Conservation (phyloP, 2,797 vertebrate genomes). For the Gymnothorax reevesii region DNA sequence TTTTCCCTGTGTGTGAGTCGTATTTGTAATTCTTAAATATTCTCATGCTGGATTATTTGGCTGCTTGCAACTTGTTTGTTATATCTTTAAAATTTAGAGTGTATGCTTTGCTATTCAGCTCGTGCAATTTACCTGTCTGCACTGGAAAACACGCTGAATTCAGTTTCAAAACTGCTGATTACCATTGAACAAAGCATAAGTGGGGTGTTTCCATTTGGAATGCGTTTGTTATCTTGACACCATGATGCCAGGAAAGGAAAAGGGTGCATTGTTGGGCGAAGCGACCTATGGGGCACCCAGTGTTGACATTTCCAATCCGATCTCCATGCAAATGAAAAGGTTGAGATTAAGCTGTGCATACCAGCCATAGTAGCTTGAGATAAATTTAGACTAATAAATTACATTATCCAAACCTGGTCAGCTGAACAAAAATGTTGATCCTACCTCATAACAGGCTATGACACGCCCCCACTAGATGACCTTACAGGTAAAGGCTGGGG, state of each 20-base stretch:
- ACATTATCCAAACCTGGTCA: constrained; percentile 37
- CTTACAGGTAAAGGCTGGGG: neutral
- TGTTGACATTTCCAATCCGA: constrained; percentile 47
- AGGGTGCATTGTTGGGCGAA: neutral
- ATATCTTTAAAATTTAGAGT: neutral
- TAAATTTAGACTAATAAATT: constrained; percentile 35
- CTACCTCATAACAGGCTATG: constrained; percentile 33
- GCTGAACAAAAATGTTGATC: constrained; percentile 27
- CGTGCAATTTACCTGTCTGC: neutral
- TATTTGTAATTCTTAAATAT: neutral
- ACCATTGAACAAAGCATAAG: neutral
- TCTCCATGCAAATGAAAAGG: constrained; percentile 39
- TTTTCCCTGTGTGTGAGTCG: too few species aligned
- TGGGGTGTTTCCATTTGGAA: constrained; percentile 11
- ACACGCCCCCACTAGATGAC: neutral
- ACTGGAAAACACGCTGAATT: neutral
- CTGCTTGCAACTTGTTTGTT: neutral
- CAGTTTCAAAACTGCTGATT: too few species aligned
- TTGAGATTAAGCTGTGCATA: constrained; percentile 47
- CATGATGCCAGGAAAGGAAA: constrained; percentile 9
- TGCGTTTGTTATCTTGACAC: constrained; percentile 23
- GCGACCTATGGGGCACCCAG: constrained; percentile 6
- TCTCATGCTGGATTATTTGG: neutral
- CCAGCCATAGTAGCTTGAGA: constrained; percentile 39
- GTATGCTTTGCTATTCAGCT: neutral